Base-by-base conservation (phyloP, 1,140 invertebrate species). In the Arion vulgaris region DNA sequence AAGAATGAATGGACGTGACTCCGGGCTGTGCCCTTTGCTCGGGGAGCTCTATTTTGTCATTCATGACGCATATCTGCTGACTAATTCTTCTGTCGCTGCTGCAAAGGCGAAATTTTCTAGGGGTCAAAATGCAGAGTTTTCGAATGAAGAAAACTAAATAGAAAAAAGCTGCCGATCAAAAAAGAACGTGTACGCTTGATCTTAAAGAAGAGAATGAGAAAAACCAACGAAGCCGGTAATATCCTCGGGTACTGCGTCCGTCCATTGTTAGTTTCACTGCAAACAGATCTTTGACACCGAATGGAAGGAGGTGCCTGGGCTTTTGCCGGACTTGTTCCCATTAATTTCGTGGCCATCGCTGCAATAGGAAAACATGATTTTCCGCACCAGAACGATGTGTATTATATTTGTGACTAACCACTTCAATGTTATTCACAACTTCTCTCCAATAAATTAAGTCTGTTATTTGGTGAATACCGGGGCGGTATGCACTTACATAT, bases 191-290 rank as follows among this genome's bases (percentile, higher is more conserved):
- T n/a, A 57, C 19, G 41, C n/a, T n/a, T n/a, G 32, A 66, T 80
- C 23, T 32, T 51, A 71, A 32, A 28, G 78, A 71, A 66, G 78
- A 80, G 71, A 80, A 71, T 80, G 78, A 80, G 78, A 66, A 80
- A 80, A 80, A 51, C 53, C 28, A 32, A 80, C 19, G 5, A 71
- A 69, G 38, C 38, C 41, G 32, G 38, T 69, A 45, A 71, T 71
- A 32, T 69, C 66, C 66, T 36, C 4, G 57, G 68, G 62, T 38
- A 23, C 19, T 71, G 78, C 34, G 36, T 79, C 32, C 9, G 53
- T 7, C 57, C 49, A 51, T 79, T 79, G 77, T 79, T 38, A 17
- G 17, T 39, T 32, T 71, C 76, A 9, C 23, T 32, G 39, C 38
- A 71, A 80, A 45, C 26, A 80, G 36, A 71, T 69, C 41, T 80